Evolutionary conservation across 2,888 invertebrate genomes (phyloP).

Genomic region (Pharmacophagus antenor): DNA sequence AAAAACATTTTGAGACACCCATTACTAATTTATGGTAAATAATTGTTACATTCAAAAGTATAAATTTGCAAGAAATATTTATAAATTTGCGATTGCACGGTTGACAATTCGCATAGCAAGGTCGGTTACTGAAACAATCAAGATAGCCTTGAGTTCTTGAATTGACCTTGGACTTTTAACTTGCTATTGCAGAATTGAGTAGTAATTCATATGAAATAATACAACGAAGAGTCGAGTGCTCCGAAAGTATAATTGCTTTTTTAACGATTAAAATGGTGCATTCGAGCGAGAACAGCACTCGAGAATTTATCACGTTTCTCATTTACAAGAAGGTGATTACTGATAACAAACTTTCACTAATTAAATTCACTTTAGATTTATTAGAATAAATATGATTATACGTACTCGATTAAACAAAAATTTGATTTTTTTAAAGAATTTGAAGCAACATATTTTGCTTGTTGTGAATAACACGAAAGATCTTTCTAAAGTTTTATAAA

Average conservation of each 20-base stretch:
- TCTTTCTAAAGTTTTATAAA: no score
- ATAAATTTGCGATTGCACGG: neutral
- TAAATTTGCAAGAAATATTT: neutral
- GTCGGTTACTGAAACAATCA: neutral
- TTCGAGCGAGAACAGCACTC: slow-evolving; percentile 5
- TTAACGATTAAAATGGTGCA: slow-evolving; percentile 4
- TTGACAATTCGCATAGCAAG: neutral
- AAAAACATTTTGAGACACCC: no score
- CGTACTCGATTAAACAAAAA: no score
- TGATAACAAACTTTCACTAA: slow-evolving; percentile 16
- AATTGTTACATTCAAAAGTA: neutral
- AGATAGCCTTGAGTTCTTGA: neutral
- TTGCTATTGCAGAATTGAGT: neutral
- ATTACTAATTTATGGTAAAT: no score
- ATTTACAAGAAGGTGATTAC: slow-evolving; percentile 5
- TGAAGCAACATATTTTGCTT: no score
- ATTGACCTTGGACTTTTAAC: slow-evolving; percentile 1
- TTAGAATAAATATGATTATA: neutral
- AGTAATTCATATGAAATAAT: neutral
- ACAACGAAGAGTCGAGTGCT: neutral
- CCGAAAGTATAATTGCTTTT: neutral
- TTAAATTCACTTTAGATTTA: slow-evolving; percentile 16
- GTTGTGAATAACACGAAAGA: no score
- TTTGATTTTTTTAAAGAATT: no score
- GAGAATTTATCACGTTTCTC: slow-evolving; percentile 14